Evolutionary conservation across 2,797 vertebrate genomes (phyloP), one percentile per base, ranked within the genome.

Genomic region (Neopelma chrysocephalum): DNA sequence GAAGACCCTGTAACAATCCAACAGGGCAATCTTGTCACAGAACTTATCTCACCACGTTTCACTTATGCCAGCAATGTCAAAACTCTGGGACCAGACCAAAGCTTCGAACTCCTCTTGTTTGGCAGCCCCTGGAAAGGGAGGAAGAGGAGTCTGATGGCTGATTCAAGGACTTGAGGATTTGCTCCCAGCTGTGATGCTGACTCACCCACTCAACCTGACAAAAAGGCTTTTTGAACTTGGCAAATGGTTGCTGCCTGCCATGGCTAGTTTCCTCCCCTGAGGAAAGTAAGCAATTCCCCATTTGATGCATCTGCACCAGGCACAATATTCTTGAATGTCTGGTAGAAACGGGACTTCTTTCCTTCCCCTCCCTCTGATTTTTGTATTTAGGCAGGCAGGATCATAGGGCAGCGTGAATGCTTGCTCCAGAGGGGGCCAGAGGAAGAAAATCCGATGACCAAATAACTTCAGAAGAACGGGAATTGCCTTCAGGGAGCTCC

Each of bases 401-500:
- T 61, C 17, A 27, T n/a, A 79, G 66, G 64, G 54, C 56, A 88
- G 40, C 29, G 51, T 0, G 10, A 93, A 92, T 11, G 42, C 19
- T 65, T 10, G 7, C 75, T 91, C 72, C 6, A 3, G 32, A 64
- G 12, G 20, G 9, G 60, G 26, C 12, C 4, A 11, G 58, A 88
- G 68, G 65, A 87, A 81, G n/a, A 50, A 79, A 90, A 96, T 93
- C 3, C 22, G 1, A 93, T 84, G 87, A 87, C 95, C 92, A 93
- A 92, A 76, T 95, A 96, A 94, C 91, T 95, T 75, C 75, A 87
- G 79, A 92, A 89, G 84, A 94, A 89, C 0, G 0, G 71, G 78
- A 94, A 92, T 27, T 66, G 71, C 92, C 95, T 86, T 80, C 57
- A 93, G 94, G 94, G 96, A 95, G 50, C 60, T 95, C 89, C 93